Evolutionary conservation across 2,113 vertebrate genomes (phyloP).

Genomic region (Poicephalus meyeri): DNA sequence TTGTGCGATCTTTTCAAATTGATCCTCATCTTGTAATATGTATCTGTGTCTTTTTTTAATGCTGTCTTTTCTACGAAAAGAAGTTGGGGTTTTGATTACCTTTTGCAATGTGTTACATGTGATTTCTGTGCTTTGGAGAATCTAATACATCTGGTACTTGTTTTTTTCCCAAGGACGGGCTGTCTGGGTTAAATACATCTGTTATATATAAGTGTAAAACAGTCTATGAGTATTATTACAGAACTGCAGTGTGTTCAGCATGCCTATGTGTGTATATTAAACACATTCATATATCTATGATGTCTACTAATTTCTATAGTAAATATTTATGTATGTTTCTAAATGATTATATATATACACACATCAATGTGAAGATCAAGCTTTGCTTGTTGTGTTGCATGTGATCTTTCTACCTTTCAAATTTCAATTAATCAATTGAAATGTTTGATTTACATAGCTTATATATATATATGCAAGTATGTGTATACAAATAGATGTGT

Average conservation of each 20-base stretch:
- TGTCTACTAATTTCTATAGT: not conserved
- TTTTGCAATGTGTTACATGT: slow-evolving; percentile 33
- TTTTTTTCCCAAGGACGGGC: not conserved
- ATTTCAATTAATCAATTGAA: not conserved
- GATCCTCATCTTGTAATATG: slow-evolving; percentile 39
- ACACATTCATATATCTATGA: not conserved
- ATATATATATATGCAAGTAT: not conserved
- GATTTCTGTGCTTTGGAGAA: slow-evolving; percentile 25
- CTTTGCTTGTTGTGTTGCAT: not conserved
- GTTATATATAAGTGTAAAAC: not conserved
- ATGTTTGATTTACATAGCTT: not conserved
- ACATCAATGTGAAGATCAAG: not conserved
- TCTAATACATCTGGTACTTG: not conserved
- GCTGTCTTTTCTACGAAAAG: not conserved
- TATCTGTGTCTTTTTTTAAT: slow-evolving; percentile 16
- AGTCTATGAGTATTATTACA: not conserved
- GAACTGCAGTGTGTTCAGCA: not conserved
- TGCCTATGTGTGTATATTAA: not conserved
- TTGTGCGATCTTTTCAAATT: slow-evolving; percentile 53
- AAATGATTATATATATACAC: not conserved
- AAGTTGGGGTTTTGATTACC: slow-evolving; percentile 6
- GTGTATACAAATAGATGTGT: not conserved
- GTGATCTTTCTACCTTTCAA: not conserved
- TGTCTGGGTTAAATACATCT: not conserved
- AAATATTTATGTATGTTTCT: not conserved